A percentile compares a stretch with the other conserved stretches of the same genome.
These are phyloP conservation scores for Nyleta sp. DNA, from an alignment of 2,888 invertebrate species.

Conservation along the genomic window DNA sequence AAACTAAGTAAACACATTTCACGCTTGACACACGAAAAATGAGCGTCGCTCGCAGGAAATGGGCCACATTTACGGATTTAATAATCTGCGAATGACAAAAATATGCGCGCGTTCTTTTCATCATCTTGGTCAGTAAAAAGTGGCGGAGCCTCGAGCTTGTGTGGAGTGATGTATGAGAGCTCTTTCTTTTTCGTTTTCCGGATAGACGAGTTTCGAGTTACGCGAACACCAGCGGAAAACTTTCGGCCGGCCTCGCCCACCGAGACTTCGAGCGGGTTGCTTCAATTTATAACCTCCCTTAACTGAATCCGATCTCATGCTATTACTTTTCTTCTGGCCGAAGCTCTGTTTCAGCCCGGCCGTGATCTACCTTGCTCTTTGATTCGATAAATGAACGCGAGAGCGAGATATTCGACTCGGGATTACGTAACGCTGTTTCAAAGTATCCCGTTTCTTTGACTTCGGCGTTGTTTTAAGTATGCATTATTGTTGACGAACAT, in stretches of 20 bases:
- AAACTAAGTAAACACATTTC: slow-evolving; percentile 23
- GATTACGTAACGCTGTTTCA: slow-evolving; percentile 35
- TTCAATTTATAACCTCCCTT: slow-evolving; percentile 78
- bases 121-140: slow-evolving; percentile 52
- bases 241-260: slow-evolving; percentile 73
- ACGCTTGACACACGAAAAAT: slow-evolving; percentile 12
- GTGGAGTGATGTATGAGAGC: slow-evolving; percentile 75
- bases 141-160: slow-evolving; percentile 34
- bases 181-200: slow-evolving; percentile 76
- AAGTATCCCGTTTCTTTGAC: slow-evolving; percentile 31
- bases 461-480: slow-evolving; percentile 3
- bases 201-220: slow-evolving; percentile 79
- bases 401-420: slow-evolving; percentile 35
- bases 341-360: slow-evolving; percentile 63
- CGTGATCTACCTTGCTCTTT: slow-evolving; percentile 64
- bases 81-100: slow-evolving; percentile 38
- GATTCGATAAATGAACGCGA: slow-evolving; percentile 57
- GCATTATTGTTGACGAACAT: slow-evolving; percentile 19
- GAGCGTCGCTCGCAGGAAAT: neutral
- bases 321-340: slow-evolving; percentile 69
- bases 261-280: slow-evolving; percentile 74
- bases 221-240: slow-evolving; percentile 77
- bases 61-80: slow-evolving; percentile 14
- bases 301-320: slow-evolving; percentile 77
- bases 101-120: slow-evolving; percentile 45